Percentiles rank a stretch among this genome's conserved stretches.
Conservation (phyloP, 2,113 vertebrate genomes). For the Erythrocebus patas region DNA sequence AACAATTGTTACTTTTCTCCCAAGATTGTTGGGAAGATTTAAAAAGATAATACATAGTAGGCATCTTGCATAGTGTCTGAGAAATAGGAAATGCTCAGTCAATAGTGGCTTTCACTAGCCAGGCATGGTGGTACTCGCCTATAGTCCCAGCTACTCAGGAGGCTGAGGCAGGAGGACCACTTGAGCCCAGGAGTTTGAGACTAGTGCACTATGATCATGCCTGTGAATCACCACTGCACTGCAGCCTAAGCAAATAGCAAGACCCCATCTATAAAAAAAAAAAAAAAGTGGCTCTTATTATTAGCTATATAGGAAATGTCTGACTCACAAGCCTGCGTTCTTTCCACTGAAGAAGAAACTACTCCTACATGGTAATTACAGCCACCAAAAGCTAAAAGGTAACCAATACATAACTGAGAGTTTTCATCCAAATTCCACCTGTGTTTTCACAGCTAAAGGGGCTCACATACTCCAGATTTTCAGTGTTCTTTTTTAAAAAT, state of each 20-base stretch:
- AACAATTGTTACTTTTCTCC: background rate
- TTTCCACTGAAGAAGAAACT: background rate
- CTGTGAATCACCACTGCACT: too few relatives aligned
- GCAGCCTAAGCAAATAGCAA: too few relatives aligned
- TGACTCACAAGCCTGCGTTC: background rate
- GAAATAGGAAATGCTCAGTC: background rate
- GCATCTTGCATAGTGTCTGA: background rate
- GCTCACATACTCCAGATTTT: background rate
- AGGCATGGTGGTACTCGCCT: too few relatives aligned
- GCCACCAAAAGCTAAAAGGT: slow-evolving; percentile 14
- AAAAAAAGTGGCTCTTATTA: background rate
- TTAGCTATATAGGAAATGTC: background rate
- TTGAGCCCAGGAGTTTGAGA: too few relatives aligned
- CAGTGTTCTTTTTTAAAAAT: background rate
- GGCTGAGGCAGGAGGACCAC: too few relatives aligned
- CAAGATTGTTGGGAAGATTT: background rate
- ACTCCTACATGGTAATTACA: background rate
- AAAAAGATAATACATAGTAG: background rate
- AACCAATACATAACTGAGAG: background rate
- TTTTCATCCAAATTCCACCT: background rate
- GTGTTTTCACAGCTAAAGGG: background rate
- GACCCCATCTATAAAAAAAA: too few relatives aligned
- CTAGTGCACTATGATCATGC: too few relatives aligned
- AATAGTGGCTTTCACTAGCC: too few relatives aligned
- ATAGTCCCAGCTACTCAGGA: too few relatives aligned